phyloP scores from a whole-genome alignment of 2,888 invertebrate genomes.

The Melinaea menophilus region DNA sequence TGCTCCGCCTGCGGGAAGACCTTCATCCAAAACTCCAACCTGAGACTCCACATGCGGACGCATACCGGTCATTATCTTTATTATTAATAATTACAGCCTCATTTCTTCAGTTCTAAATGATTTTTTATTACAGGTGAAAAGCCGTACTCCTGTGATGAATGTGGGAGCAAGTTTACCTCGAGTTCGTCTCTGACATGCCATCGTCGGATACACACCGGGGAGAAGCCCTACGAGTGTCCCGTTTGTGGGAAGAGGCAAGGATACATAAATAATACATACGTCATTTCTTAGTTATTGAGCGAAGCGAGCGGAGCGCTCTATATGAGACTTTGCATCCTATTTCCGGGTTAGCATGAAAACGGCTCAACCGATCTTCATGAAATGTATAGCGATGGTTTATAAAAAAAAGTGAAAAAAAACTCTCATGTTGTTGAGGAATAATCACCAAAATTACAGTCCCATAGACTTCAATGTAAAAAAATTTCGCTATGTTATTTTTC shows the following conservation, averaged over 20 bases:
- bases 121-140: constrained; percentile 44
- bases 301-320: too few relatives aligned
- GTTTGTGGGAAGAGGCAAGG: constrained; percentile 42
- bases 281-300: too few relatives aligned
- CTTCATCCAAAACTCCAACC: constrained; percentile 80
- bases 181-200: constrained; percentile 74
- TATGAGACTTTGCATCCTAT: too few relatives aligned
- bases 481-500: too few relatives aligned
- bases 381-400: too few relatives aligned
- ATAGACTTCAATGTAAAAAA: too few relatives aligned
- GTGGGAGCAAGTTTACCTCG: constrained; percentile 70
- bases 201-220: constrained; percentile 70
- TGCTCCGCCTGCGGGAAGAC: constrained; percentile 77
- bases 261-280: not conserved
- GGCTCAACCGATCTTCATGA: too few relatives aligned
- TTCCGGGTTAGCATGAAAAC: too few relatives aligned
- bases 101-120: too few relatives aligned
- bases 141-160: constrained; percentile 47
- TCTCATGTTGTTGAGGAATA: too few relatives aligned
- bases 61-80: constrained; percentile 52
- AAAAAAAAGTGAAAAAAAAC: too few relatives aligned
- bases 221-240: constrained; percentile 44
- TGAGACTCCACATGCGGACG: constrained; percentile 66
- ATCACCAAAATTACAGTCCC: too few relatives aligned
- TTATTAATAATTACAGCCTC: not conserved